phyloP scores from a whole-genome alignment of 2,113 vertebrate genomes.

The Hoplias malabaricus region DNA sequence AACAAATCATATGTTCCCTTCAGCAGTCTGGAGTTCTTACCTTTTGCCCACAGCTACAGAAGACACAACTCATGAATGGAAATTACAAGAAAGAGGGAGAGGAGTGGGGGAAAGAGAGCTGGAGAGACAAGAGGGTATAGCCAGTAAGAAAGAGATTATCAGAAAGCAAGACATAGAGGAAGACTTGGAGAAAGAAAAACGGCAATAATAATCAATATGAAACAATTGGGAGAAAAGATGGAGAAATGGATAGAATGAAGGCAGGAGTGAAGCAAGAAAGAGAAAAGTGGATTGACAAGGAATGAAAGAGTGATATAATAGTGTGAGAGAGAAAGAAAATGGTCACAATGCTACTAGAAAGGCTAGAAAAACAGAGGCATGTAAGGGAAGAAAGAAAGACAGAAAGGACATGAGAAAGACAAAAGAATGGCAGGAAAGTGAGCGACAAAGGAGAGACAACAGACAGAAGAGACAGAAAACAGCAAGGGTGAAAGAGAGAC shows the following conservation, averaged over 20 bases:
- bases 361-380: too few species aligned
- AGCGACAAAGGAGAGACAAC: neutral
- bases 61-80: neutral
- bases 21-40: too few species aligned
- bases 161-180: too few species aligned
- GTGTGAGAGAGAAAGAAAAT: too few species aligned
- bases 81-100: neutral
- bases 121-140: neutral
- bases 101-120: neutral
- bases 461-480: neutral
- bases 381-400: too few species aligned
- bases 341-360: too few species aligned
- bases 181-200: too few species aligned
- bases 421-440: neutral
- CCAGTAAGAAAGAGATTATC: neutral
- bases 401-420: neutral
- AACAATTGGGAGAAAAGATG: neutral
- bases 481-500: neutral
- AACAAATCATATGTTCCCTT: neutral
- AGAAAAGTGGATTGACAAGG: too few species aligned
- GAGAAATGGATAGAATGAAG: too few species aligned
- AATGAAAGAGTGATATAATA: too few species aligned
- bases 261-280: neutral
- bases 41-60: neutral
- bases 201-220: neutral